Conservation (phyloP, 1,140 invertebrate genomes). For the Onthophagus taurus region DNA sequence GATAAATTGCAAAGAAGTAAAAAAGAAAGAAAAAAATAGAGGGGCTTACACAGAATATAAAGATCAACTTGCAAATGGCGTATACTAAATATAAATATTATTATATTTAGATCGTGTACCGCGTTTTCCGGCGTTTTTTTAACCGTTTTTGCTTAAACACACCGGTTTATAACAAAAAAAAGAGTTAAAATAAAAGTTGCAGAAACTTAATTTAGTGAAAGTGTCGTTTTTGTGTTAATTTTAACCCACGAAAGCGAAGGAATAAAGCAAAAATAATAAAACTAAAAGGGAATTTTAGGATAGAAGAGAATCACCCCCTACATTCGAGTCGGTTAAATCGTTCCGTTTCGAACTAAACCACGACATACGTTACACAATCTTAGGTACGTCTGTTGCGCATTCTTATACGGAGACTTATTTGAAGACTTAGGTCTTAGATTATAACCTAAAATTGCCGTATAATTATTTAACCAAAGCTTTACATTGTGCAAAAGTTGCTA, state of each 20-base stretch:
- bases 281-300: too few species aligned
- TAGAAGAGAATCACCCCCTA: conserved; percentile 15
- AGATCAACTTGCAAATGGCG: conserved; percentile 17
- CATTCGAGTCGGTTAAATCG: conserved; percentile 28
- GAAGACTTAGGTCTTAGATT: conserved; percentile 30
- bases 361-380: conserved; percentile 30
- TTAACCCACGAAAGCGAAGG: too few species aligned
- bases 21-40: too few species aligned
- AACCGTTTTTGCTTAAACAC: too few species aligned
- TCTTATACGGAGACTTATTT: conserved; percentile 25
- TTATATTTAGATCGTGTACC: conserved; percentile 1
- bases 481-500: conserved; percentile 37
- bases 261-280: too few species aligned
- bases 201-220: too few species aligned
- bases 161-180: too few species aligned
- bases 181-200: too few species aligned
- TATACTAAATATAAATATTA: conserved; percentile 19
- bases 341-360: conserved; percentile 14
- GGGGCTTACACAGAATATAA: too few species aligned
- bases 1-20: too few species aligned
- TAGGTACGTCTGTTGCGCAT: conserved; percentile 27
- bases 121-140: neutral
- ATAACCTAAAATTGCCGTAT: conserved; percentile 32
- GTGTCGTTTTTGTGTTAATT: too few species aligned
- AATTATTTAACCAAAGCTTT: conserved; percentile 40